Base-by-base conservation (phyloP, 2,113 vertebrate genomes). In the Erythrocercus mccallii region DNA sequence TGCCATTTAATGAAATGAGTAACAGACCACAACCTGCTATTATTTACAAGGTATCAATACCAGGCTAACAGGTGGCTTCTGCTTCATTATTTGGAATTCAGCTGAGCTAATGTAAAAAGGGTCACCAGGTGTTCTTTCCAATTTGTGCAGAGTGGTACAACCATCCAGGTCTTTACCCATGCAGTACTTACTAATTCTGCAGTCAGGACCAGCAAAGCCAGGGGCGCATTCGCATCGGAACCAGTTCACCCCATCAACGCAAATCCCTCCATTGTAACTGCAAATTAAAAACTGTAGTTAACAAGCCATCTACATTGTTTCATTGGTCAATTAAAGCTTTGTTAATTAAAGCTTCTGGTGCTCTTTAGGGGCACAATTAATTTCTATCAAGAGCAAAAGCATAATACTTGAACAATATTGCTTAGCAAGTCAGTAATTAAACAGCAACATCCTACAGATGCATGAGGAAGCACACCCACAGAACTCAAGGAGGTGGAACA, bases 221-320 rank as follows among this genome's bases (percentile, higher is more conserved):
- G 99, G 98, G 0, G 99, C 98, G 4, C 99, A 99, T 74, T 99
- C 99, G 42, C 99, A 99, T 47, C 99, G 98, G 94, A 99, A 99
- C 99, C 99, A 99, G 97, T 99, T 99, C 86, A 99, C 97, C 0
- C 99, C 99, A 16, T 99, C 99, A 0, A 99, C 98, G 19, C 99
- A 99, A 96, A 98, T 94, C 30, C 99, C 99, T 1, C 99, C 99
- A 0, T 99, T 99, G 97, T 99, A 99, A 97, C 99, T 99, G 97
- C 28, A 73, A 90, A 96, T 19, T 9, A 53, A 51, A 37, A 10
- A 23, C 15, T 20, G 42, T 6, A 10, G 23, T 86, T 58, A 70
- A 64, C 35, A 53, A 72, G 17, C 12, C 17, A 86, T 15, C 20
- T 23, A 40, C 35, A 38, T 15, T 64, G 25, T 27, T 82, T 62